These are phyloP conservation scores for Turritopsis rubra DNA, from an alignment of 30 jellyfish, hydroid and myxozoan species.

Conservation along the genomic window DNA sequence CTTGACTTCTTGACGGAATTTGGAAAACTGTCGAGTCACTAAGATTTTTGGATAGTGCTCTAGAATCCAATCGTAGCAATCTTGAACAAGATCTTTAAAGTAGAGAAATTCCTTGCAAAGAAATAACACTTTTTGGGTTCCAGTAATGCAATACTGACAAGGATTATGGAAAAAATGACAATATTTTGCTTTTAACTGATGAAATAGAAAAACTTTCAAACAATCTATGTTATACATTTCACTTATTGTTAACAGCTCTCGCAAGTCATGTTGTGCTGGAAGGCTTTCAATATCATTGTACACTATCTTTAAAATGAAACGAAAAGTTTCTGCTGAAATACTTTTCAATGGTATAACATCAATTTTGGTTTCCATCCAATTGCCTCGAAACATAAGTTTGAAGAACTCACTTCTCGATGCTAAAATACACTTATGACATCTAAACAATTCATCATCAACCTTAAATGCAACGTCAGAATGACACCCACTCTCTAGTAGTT, in stretches of 20 bases:
- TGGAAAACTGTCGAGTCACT: neutral
- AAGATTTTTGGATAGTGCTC: constrained; percentile 11
- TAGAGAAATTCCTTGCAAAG: neutral
- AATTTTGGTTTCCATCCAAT: constrained; percentile 8
- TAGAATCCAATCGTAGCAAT: constrained; percentile 15
- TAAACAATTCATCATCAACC: neutral
- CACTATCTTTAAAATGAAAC: neutral
- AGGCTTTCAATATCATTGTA: neutral
- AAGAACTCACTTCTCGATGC: constrained; percentile 16
- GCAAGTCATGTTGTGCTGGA: neutral
- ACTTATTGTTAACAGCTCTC: neutral
- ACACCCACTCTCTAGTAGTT: neutral
- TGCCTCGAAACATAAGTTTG: constrained; percentile 20
- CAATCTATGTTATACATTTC: constrained; percentile 17
- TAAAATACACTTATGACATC: constrained; percentile 22
- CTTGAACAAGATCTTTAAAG: constrained; percentile 2
- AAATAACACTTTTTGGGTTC: neutral
- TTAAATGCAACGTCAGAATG: neutral
- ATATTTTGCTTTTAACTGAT: constrained; percentile 9
- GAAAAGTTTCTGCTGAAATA: constrained; percentile 5
- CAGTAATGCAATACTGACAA: constrained; percentile 11
- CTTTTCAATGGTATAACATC: constrained; percentile 22
- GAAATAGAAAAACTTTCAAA: neutral
- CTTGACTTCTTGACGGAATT: neutral
- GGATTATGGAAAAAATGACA: constrained; percentile 27